Evolutionary conservation across 1,140 invertebrate genomes (phyloP), one percentile per base, ranked within the genome.

Genomic region (Drosophila aff.): DNA sequence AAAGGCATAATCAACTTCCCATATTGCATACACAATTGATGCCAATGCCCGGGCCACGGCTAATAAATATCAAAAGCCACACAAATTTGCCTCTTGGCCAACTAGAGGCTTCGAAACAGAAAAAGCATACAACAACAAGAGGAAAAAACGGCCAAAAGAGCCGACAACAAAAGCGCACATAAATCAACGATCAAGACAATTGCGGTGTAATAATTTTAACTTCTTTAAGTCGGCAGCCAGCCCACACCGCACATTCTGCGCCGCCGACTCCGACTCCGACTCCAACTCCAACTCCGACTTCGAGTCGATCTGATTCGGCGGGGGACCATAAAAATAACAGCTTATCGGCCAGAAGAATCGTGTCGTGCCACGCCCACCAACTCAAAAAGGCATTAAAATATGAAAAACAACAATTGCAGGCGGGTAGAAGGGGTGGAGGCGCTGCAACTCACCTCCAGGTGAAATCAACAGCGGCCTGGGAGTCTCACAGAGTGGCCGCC

Each of bases 301-400:
- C 53, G 23, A 33, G 50, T 31, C 68, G 74, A 76, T 78, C 75
- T 82, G 82, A 90, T 90, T 79, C 62, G 68, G 77, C 75, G 76
- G 84, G 77, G 77, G 59, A 66, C 83, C 75, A 91, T 85, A 91
- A 85, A 89, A 89, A 89, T 91, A 85, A 89, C 86, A 85, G 85
- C 82, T 90, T 90, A 91, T 91, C 85, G 82, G 67, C 47, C 50
- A 61, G 67, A 64, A 82, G 86, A 90, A 91, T 90, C 85, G 85
- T 90, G 85, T 91, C 82, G 86, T 64, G 78, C 68, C 82, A 85
- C 85, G 85, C 85, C 85, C 64, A 85, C 86, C 85, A 76, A 81
- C 85, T 89, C 85, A 85, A 90, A 86, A 79, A 85, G 75, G 81
- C 85, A 89, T 85, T 90, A 89, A 91, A 90, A 91, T 91, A 91